These are phyloP conservation scores for Coendou prehensilis DNA, from an alignment of 2,797 vertebrate species.

Conservation along the genomic window DNA sequence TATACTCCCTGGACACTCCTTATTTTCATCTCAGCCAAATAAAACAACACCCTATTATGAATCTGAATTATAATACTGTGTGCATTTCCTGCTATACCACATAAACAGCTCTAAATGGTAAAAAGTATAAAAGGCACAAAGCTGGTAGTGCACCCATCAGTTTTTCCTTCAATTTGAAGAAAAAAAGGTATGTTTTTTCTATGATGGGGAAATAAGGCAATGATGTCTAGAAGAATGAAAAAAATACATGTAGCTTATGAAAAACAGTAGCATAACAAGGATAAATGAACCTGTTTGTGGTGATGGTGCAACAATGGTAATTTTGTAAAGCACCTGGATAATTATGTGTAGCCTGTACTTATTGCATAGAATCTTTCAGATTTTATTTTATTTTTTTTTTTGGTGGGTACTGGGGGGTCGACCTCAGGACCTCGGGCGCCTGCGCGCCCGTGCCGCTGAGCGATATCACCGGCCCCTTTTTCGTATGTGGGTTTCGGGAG, in stretches of 20 bases:
- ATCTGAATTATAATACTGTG: slow-evolving; percentile 54
- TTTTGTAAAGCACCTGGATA: background rate
- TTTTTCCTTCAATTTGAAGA: slow-evolving; percentile 45
- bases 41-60: slow-evolving; percentile 51
- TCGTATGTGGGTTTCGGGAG: no score
- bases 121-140: slow-evolving; percentile 51
- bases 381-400: no score
- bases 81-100: slow-evolving; percentile 19
- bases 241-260: background rate
- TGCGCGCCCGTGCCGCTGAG: no score
- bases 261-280: background rate
- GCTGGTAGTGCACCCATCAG: background rate
- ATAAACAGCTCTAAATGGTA: slow-evolving; percentile 36
- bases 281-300: background rate
- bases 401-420: no score
- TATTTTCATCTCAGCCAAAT: slow-evolving; percentile 59
- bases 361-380: background rate
- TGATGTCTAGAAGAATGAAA: background rate
- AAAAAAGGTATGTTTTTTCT: background rate
- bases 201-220: background rate
- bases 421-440: no score
- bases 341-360: background rate
- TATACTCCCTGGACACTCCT: background rate
- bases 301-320: background rate
- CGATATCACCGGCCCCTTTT: no score